Evolutionary conservation across 2,113 vertebrate genomes (phyloP).

Genomic region (Oncorhynchus kisutch): DNA sequence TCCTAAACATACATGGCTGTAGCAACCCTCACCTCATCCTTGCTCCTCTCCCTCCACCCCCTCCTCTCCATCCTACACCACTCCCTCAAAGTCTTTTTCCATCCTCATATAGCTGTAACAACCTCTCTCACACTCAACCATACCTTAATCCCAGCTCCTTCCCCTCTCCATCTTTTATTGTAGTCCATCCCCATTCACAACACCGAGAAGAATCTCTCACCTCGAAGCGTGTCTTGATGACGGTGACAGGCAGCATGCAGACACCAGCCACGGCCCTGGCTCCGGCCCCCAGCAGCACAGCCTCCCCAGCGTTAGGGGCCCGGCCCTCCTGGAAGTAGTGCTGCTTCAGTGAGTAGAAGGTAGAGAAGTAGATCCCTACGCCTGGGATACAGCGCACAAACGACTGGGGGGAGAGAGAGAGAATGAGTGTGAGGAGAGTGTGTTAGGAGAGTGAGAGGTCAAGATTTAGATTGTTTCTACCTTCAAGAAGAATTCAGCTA

Average conservation of each 20-base stretch:
- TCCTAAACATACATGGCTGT: too few relatives aligned
- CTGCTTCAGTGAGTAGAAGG: slow-evolving; percentile 87
- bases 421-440: not conserved
- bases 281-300: slow-evolving; percentile 80
- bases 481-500: too few relatives aligned
- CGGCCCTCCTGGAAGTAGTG: slow-evolving; percentile 75
- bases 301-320: slow-evolving; percentile 83
- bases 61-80: not conserved
- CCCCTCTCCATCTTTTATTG: not conserved
- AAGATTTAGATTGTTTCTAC: too few relatives aligned
- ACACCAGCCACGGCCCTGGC: slow-evolving; percentile 85
- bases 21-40: not conserved
- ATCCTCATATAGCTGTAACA: too few relatives aligned
- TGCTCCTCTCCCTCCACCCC: not conserved
- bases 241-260: slow-evolving; percentile 89
- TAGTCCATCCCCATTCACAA: not conserved
- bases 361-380: slow-evolving; percentile 95
- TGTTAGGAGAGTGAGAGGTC: not conserved
- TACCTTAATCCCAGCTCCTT: not conserved
- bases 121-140: too few relatives aligned
- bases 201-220: slow-evolving; percentile 56
- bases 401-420: slow-evolving; percentile 73
- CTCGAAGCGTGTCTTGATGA: slow-evolving; percentile 94
- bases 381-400: slow-evolving; percentile 93
- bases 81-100: too few relatives aligned